Conservation (phyloP, 1,140 invertebrate genomes). For the Psilanteris sp. region DNA sequence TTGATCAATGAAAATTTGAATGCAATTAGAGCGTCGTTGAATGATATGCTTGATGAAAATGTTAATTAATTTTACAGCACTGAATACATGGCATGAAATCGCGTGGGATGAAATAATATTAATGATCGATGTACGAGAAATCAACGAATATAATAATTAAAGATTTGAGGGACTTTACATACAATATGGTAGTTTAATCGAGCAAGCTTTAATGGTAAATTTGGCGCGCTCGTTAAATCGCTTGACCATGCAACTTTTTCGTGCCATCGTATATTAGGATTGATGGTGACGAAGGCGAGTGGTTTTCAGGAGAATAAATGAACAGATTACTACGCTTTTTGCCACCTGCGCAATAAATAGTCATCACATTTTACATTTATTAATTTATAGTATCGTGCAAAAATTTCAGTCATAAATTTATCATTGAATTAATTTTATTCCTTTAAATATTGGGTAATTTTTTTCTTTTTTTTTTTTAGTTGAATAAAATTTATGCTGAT, state of each 20-base stretch:
- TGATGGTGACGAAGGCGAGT: conserved; percentile 33
- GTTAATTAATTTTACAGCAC: conserved; percentile 21
- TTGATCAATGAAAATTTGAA: not conserved
- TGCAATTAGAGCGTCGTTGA: not conserved
- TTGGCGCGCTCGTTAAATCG: conserved; percentile 53
- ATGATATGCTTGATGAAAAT: conserved; percentile 4
- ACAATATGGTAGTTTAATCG: conserved; percentile 58
- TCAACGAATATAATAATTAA: conserved; percentile 56
- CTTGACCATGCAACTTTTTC: conserved; percentile 61
- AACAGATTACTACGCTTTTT: conserved; percentile 33
- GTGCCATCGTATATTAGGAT: conserved; percentile 44
- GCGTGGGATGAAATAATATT: conserved; percentile 46
- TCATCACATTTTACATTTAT: not conserved
- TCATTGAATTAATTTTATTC: too few relatives aligned
- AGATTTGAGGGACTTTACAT: conserved; percentile 41
- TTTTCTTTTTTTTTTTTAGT: too few relatives aligned
- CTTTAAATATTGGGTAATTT: too few relatives aligned
- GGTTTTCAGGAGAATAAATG: conserved; percentile 38
- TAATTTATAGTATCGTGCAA: conserved; percentile 13
- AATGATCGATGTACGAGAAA: conserved; percentile 45
- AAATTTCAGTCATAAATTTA: too few relatives aligned
- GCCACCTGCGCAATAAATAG: not conserved
- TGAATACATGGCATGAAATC: conserved; percentile 10
- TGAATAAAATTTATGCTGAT: too few relatives aligned
- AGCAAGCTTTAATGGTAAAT: conserved; percentile 46